Percentiles rank a stretch among this genome's conserved stretches.
Conservation (phyloP, 2,797 vertebrate genomes). For the Neopelma chrysocephalum region DNA sequence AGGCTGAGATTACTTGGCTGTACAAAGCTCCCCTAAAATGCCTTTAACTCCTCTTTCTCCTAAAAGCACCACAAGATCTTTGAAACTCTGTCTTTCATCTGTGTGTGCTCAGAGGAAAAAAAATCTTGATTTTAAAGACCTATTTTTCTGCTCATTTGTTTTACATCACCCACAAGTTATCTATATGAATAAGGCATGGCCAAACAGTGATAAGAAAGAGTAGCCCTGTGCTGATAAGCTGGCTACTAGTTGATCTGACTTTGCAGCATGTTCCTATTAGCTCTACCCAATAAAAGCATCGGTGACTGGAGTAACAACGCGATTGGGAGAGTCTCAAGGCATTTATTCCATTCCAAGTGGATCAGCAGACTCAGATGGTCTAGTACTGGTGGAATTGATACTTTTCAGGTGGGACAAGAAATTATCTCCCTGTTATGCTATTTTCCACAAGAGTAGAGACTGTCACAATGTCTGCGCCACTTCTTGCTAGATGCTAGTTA, state of each 20-base stretch:
- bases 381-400: not conserved
- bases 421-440: not conserved
- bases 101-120: not conserved
- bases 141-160: not conserved
- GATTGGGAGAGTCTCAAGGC: not conserved
- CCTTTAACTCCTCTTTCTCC: not conserved
- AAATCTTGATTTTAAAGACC: not conserved
- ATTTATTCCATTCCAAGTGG: not conserved
- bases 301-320: not conserved
- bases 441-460: not conserved
- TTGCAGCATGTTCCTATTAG: not conserved
- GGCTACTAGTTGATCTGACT: not conserved
- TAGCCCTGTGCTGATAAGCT: not conserved
- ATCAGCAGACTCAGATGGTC: not conserved
- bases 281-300: not conserved
- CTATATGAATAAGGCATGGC: not conserved
- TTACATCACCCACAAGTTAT: not conserved
- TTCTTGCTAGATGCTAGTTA: not conserved
- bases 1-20: not conserved
- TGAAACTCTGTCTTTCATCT: not conserved
- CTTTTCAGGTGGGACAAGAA: not conserved
- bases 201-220: not conserved
- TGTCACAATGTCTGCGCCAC: not conserved
- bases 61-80: not conserved
- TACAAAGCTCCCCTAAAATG: not conserved